A percentile compares a stretch with the other conserved stretches of the same genome.
Conservation (phyloP, 2,113 vertebrate genomes). For the Callocephalon fimbriatum region DNA sequence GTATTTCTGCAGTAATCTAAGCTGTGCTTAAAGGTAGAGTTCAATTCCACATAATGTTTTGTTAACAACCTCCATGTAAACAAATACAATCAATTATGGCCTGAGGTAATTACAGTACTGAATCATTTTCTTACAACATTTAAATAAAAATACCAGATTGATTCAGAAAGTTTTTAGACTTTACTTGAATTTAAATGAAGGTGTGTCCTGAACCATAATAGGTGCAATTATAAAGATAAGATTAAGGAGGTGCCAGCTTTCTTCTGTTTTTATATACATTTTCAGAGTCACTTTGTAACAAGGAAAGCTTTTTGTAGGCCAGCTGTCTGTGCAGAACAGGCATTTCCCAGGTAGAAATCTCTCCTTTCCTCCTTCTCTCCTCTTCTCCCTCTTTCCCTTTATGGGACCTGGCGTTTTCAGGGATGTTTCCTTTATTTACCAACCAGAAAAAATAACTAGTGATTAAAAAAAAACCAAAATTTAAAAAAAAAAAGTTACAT, state of each 20-base stretch:
- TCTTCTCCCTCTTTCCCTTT: neutral
- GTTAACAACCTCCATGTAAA: slow-evolving; percentile 20
- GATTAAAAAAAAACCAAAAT: neutral
- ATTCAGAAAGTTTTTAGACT: slow-evolving; percentile 20
- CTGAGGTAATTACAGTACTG: slow-evolving; percentile 11
- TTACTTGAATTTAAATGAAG: slow-evolving; percentile 14
- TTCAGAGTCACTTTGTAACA: neutral
- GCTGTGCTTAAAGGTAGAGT: neutral
- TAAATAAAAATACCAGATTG: neutral
- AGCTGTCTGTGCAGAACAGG: neutral
- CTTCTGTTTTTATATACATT: neutral
- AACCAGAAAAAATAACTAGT: neutral
- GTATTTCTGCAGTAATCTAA: slow-evolving; percentile 18
- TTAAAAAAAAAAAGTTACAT: neutral
- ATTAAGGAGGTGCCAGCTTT: slow-evolving; percentile 25
- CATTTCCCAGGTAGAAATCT: neutral
- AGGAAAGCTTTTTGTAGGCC: neutral
- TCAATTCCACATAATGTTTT: slow-evolving; percentile 11
- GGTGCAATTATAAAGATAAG: slow-evolving; percentile 34
- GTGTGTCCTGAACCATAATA: slow-evolving; percentile 6
- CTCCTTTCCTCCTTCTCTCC: neutral
- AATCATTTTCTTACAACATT: slow-evolving; percentile 52
- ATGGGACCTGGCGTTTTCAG: neutral
- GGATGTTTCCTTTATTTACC: neutral
- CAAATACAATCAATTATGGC: slow-evolving; percentile 34